phyloP scores from a whole-genome alignment of 2,113 vertebrate species.

The Saguinus imperator region DNA sequence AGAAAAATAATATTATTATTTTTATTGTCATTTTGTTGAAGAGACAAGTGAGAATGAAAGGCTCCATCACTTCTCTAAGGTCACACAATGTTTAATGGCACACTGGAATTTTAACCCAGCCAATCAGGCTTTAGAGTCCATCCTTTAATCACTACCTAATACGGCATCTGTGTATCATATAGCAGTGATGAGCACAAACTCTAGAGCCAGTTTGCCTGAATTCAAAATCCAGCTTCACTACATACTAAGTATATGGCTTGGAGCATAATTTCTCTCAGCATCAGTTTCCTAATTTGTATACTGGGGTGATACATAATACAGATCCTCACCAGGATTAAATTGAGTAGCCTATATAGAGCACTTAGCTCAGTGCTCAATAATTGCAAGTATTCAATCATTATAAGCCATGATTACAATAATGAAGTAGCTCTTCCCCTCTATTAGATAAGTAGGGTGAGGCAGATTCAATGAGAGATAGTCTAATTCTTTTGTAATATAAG shows the following conservation, averaged over 20 bases:
- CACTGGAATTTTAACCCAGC: neutral
- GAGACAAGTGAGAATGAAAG: neutral
- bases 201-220: neutral
- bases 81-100: neutral
- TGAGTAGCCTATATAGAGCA: neutral
- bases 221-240: neutral
- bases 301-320: neutral
- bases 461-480: neutral
- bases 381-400: neutral
- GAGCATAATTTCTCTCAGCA: neutral
- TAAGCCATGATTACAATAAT: neutral
- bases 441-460: neutral
- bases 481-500: neutral
- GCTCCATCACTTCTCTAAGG: neutral
- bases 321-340: neutral
- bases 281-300: neutral
- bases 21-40: neutral
- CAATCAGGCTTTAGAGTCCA: neutral
- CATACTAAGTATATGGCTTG: neutral
- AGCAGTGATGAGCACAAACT: neutral
- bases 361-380: neutral
- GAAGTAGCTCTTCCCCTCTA: neutral
- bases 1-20: neutral
- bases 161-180: neutral
- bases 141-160: neutral